Evolutionary conservation across 2,888 invertebrate genomes (phyloP), one percentile per base, ranked within the genome.

Genomic region (Elegia similella): DNA sequence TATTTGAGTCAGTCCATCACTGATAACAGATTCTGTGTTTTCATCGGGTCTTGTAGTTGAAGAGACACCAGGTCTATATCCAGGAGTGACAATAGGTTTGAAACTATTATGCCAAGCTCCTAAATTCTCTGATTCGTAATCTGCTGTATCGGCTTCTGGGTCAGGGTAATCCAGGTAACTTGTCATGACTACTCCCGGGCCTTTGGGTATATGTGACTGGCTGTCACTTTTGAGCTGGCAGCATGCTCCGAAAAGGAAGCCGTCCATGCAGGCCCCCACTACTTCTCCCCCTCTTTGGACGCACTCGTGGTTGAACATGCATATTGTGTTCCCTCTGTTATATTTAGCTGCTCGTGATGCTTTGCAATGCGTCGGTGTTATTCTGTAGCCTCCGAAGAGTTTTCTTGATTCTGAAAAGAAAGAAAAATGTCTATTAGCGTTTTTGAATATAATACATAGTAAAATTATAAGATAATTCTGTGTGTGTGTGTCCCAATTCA

Each of bases 291-390:
- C 94, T 62, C 96, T 91, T 67, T 95, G 95, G 0, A 93, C 92
- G 77, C 98, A 98, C 78, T 98, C 97, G 74, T 97, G 96, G 86
- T 98, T 97, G 91, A 98, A 98, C 98, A 98, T 98, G 84, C 98
- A 98, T 73, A 97, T 95, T 42, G 95, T 96, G 43, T 95, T 95
- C 0, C 95, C 95, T 67, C 92, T 90, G 69, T 94, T 93, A 47
- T 93, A 91, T 65, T 90, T 92, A 16, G 94, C 88, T 42, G 94
- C 93, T 76, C 94, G 86, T 6, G 95, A 93, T 16, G 96, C 94
- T 72, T 95, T 95, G 84, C 97, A 97, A 67, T 94, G 93, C 65
- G 95, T 94, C 5, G 97, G 97, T 12, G 96, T 95, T 91, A 97
- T 97, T 76, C 95, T 92, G 82, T 97, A 97, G 7, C 97, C 97